Base-by-base conservation (phyloP, 2,888 invertebrate genomes). In the Galeruca laticollis region DNA sequence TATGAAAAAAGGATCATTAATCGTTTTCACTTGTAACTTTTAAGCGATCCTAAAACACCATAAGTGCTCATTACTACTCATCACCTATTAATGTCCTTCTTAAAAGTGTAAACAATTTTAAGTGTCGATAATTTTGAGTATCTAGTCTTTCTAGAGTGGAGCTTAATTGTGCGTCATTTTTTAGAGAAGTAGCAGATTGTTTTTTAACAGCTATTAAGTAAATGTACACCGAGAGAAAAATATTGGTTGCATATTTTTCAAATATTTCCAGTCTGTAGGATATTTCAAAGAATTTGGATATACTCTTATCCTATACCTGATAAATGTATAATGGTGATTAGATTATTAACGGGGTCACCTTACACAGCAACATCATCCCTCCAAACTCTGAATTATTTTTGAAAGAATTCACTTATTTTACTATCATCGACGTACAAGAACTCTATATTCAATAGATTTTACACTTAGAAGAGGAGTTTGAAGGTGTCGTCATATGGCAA, bases 91-190 rank as follows among this genome's bases (percentile, higher is more conserved):
- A 37, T 13, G 37, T 20, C 60, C 40, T n/a, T 43, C 21, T 60
- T 60, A 13, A 43, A 47, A 21, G 11, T 21, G 37, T 76, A 75
- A 76, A 78, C 76, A 77, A 73, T 75, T 75, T 78, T 74, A 72
- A 73, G 73, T 65, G 73, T 71, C 73, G 70, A 73, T 74, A 69
- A 75, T 74, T 71, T 62, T 64, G 54, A 66, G 57, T 69, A 74
- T 68, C 73, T 69, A 71, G 60, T 13, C 62, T 61, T n/a, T 65
- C 43, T 66, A 60, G 67, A 52, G 49, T 49, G 63, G 49, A 72
- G 60, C 71, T 72, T 70, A 64, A 72, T 70, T 68, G 60, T 43
- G 33, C 60, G 64, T 64, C 60, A 57, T 61, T 70, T 63, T 72
- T 72, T 69, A 49, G 26, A 33, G 60, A 26, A 35, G 35, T 47